Evolutionary conservation across 2,113 vertebrate genomes (phyloP), one percentile per base, ranked within the genome.

Genomic region (Podarcis cretensis): DNA sequence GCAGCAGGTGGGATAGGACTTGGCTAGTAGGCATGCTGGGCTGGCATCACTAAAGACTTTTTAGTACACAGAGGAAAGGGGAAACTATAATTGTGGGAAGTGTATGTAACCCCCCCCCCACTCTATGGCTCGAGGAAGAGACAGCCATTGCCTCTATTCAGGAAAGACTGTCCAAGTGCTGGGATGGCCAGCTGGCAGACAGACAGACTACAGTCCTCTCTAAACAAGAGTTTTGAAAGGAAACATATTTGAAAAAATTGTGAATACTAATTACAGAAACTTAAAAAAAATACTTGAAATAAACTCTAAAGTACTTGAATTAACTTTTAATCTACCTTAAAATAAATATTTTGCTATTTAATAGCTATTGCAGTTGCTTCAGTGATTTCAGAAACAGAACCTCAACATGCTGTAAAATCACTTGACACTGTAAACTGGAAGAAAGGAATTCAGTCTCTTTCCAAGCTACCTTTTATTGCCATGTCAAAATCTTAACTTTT

Each of bases 371-470:
- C 30, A 54, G 27, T 66, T 86, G 37, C 37, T 57, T 43, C 27
- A 27, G 9, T 30, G 8, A 86, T 48, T 78, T 78, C 59, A 79
- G 63, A 78, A 86, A 66, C 59, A 86, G 59, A 25, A n/a, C 37
- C 32, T 21, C 37, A 68, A 86, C 32, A 40, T 21, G 54, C n/a
- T 75, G 21, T 74, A 59, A 78, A n/a, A 65, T 66, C 59, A 78
- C 23, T 79, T 86, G 75, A 86, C 48, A n/a, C 21, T 79, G 75
- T 25, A 86, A 86, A 78, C 27, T 12, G 30, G 37, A 43, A 66
- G 75, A 35, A 86, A 86, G 73, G 59, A 86, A 77, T 86, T 77
- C 74, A 66, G 59, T n/a, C 57, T 43, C 74, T 86, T 77, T 77
- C 84, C 84, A 77, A 66, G 23, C 84, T 77, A 37, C 13, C 25